A percentile compares a stretch with the other conserved stretches of the same genome.
Conservation (phyloP, 2,113 vertebrate genomes). For the Megaceryle maxima region DNA sequence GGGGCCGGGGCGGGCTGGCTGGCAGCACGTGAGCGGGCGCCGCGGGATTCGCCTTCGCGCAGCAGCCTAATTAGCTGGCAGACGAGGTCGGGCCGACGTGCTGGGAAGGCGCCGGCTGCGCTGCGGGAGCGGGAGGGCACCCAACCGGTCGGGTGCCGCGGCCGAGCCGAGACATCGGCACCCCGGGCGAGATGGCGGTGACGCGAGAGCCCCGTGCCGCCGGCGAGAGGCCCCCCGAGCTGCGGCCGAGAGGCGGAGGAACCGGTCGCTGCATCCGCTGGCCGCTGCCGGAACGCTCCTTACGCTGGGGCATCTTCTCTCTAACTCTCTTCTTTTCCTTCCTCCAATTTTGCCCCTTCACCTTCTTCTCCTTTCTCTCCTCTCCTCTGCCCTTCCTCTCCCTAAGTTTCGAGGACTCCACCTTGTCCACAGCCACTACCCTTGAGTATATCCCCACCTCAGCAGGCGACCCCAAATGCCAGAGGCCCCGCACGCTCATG, state of each 20-base stretch:
- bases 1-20: background rate
- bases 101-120: slow-evolving; percentile 7
- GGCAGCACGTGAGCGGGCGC: slow-evolving; percentile 26
- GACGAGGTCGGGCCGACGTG: background rate
- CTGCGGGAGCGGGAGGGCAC: slow-evolving; percentile 2
- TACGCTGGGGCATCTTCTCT: slow-evolving; percentile 84
- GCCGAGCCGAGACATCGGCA: background rate
- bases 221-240: background rate
- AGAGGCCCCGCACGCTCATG: slow-evolving; percentile 90
- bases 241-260: background rate
- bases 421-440: slow-evolving; percentile 89
- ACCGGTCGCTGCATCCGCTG: slow-evolving; percentile 8
- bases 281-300: slow-evolving; percentile 43
- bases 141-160: background rate
- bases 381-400: slow-evolving; percentile 71
- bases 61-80: slow-evolving; percentile 51
- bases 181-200: background rate
- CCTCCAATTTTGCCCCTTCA: slow-evolving; percentile 78
- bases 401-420: slow-evolving; percentile 92
- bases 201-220: background rate
- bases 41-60: slow-evolving; percentile 49
- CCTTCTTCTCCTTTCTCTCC: slow-evolving; percentile 81
- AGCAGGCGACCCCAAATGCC: slow-evolving; percentile 80
- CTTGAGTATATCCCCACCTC: slow-evolving; percentile 94
- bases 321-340: slow-evolving; percentile 84